A percentile compares a stretch with the other conserved stretches of the same genome.
Evolutionary conservation across 2,797 vertebrate genomes (phyloP).

Genomic region (Lagodon rhomboides): DNA sequence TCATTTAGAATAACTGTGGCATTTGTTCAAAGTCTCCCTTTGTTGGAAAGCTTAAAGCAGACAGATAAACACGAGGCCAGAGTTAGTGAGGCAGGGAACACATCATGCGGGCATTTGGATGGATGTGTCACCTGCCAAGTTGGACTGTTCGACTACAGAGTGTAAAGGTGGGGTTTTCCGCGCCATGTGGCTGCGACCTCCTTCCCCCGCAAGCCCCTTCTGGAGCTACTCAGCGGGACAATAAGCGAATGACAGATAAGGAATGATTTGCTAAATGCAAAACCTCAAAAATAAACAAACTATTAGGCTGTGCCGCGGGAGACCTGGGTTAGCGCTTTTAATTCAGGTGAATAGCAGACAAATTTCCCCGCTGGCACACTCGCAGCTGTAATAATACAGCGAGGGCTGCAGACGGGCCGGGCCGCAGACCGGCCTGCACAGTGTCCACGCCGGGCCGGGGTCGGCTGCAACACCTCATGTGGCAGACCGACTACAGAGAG

Average conservation of each 20-base stretch:
- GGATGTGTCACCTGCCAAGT: slow-evolving; percentile 46
- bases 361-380: slow-evolving; percentile 81
- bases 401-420: slow-evolving; percentile 44
- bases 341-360: slow-evolving; percentile 88
- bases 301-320: slow-evolving; percentile 70
- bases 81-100: slow-evolving; percentile 26
- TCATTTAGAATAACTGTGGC: slow-evolving; percentile 66
- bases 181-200: slow-evolving; percentile 44
- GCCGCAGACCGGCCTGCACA: slow-evolving; percentile 67
- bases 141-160: slow-evolving; percentile 47
- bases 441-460: slow-evolving; percentile 68
- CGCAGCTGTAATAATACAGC: slow-evolving; percentile 86
- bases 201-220: slow-evolving; percentile 6
- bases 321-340: slow-evolving; percentile 72
- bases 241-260: slow-evolving; percentile 86
- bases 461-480: slow-evolving; percentile 67
- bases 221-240: slow-evolving; percentile 75
- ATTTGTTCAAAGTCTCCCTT: slow-evolving; percentile 54
- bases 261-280: slow-evolving; percentile 86
- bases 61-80: slow-evolving; percentile 47
- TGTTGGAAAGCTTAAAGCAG: slow-evolving; percentile 42
- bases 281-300: slow-evolving; percentile 87
- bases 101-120: background rate
- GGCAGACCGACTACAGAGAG: slow-evolving; percentile 13
- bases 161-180: slow-evolving; percentile 62